Percentiles rank a stretch among this genome's conserved stretches.
phyloP scores from a whole-genome alignment of 2,797 vertebrate species.

The Synaphobranchus kaupii region DNA sequence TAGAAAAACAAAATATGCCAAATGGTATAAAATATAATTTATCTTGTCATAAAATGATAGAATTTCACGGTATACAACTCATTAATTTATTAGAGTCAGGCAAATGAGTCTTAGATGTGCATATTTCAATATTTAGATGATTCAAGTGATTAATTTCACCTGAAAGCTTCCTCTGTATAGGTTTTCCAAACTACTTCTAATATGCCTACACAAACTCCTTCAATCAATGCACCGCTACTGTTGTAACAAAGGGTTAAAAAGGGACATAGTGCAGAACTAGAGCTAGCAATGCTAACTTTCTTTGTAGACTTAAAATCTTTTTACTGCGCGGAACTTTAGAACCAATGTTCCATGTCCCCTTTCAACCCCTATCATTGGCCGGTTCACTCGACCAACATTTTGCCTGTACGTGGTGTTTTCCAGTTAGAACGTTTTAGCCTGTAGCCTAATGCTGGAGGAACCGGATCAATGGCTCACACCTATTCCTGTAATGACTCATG shows the following conservation, averaged over 20 bases:
- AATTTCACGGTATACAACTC: background rate
- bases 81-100: background rate
- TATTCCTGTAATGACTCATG: conserved; percentile 4
- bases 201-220: background rate
- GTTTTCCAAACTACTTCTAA: conserved; percentile 1
- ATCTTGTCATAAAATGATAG: background rate
- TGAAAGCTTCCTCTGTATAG: background rate
- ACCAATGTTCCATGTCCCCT: background rate
- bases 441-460: background rate
- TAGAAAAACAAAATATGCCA: background rate
- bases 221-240: background rate
- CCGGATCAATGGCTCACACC: background rate
- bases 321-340: background rate
- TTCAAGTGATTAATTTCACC: background rate
- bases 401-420: background rate
- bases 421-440: background rate
- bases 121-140: background rate
- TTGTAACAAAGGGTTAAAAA: background rate
- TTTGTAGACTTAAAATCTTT: no score
- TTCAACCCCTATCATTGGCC: background rate
- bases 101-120: no score
- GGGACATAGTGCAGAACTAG: background rate
- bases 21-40: background rate
- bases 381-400: background rate
- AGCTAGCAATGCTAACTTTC: background rate